Base-by-base conservation (phyloP, 2,113 vertebrate species). In the Galbula dea region DNA sequence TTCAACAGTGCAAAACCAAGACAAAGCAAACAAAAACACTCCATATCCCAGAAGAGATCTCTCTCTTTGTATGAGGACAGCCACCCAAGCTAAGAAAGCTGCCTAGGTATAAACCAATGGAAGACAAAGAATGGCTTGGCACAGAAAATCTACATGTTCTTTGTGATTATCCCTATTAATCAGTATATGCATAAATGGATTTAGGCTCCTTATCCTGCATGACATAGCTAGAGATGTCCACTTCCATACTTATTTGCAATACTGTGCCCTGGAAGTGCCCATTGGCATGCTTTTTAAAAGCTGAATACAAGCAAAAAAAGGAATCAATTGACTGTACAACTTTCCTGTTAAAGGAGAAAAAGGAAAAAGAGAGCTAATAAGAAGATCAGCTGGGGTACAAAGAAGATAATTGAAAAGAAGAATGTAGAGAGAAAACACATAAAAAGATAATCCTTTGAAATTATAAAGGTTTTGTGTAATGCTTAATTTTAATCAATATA, bases 401-500 rank as follows among this genome's bases (percentile, higher is more conserved):
- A 62, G 52, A 48, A 74, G 39, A 73, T 62, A 94, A 89, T 66
- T 55, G 5, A 39, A 43, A 88, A 86, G n/a, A 69, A 92, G 10
- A 23, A 58, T 20, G 29, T 0, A 1, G 18, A 73, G 16, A 85
- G 10, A n/a, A 86, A 86, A 43, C 27, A n/a, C 16, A 36, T 77
- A 58, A 77, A 81, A 91, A 24, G 62, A 73, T 86, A 88, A 90
- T 91, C 73, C 57, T 49, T 69, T 51, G 62, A 57, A 74, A 79
- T 58, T 37, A 79, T 54, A 83, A 72, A 83, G 24, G 75, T 24
- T 91, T 58, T 71, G 51, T 85, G 55, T 62, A 88, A 95, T 51
- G 57, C 68, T 93, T 86, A 83, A 81, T 79, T 93, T 74, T 86
- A 90, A 94, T 90, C 85, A 93, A 34, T 80, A 76, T 11, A 39